A percentile compares a stretch with the other conserved stretches of the same genome.
phyloP scores from a whole-genome alignment of 2,888 invertebrate genomes.

The Apodemia zela region DNA sequence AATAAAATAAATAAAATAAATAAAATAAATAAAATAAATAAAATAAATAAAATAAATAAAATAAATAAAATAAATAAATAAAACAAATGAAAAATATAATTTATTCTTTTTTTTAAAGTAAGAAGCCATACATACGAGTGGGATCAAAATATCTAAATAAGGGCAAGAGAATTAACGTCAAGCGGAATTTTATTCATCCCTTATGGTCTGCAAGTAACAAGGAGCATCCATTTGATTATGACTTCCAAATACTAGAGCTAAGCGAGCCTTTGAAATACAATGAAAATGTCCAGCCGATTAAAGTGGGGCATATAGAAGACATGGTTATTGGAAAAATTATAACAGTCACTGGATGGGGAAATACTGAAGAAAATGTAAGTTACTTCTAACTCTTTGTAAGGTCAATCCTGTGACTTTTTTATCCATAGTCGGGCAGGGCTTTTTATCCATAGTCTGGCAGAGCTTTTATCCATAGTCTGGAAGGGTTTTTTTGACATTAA shows the following conservation, averaged over 20 bases:
- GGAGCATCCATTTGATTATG: constrained; percentile 66
- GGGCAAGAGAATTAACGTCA: constrained; percentile 47
- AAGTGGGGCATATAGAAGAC: constrained; percentile 62
- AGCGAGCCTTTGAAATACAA: constrained; percentile 48
- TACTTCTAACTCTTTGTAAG: background rate
- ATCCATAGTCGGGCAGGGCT: no score
- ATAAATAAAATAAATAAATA: no score
- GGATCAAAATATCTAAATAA: constrained; percentile 62
- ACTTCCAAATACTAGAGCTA: constrained; percentile 62
- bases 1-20: no score
- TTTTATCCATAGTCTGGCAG: no score
- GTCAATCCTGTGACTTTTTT: no score
- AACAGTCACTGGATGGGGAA: constrained; percentile 71
- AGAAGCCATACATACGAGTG: constrained; percentile 55
- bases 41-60: no score
- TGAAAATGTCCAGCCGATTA: constrained; percentile 56
- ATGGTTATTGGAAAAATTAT: constrained; percentile 65
- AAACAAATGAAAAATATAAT: no score
- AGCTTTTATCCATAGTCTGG: no score
- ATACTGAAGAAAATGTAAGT: constrained; percentile 68
- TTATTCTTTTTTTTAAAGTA: constrained; percentile 38
- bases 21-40: no score
- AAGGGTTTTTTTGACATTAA: no score
- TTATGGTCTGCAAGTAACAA: constrained; percentile 51
- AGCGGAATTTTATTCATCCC: constrained; percentile 49